Evolutionary conservation across 2,888 invertebrate genomes (phyloP).

Genomic region (Anorthoa munda): DNA sequence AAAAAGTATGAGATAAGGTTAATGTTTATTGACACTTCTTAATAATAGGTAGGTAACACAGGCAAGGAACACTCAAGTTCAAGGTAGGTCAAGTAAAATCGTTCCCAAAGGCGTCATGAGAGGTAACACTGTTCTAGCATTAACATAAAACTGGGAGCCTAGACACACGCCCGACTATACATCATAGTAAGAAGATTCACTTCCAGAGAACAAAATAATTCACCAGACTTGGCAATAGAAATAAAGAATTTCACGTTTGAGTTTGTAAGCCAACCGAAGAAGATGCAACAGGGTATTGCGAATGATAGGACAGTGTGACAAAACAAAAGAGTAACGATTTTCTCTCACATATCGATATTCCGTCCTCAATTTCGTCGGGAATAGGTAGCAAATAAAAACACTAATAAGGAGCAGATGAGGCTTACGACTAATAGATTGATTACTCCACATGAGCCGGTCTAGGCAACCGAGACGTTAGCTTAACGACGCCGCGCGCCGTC

Average conservation of each 20-base stretch:
- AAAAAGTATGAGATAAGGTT: neutral
- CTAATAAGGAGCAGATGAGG: constrained; percentile 64
- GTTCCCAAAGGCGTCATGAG: constrained; percentile 2
- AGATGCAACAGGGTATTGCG: neutral
- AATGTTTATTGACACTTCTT: constrained; percentile 2
- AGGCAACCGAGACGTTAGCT: constrained; percentile 66
- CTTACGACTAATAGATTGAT: constrained; percentile 72
- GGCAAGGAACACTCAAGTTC: constrained; percentile 13
- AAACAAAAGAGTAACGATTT: constrained; percentile 12
- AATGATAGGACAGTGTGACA: neutral
- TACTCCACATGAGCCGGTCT: constrained; percentile 62
- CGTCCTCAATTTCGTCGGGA: constrained; percentile 33
- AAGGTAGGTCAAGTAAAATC: constrained; percentile 19
- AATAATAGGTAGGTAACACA: neutral
- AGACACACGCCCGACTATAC: neutral
- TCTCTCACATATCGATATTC: constrained; percentile 20
- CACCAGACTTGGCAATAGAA: neutral
- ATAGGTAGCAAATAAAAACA: constrained; percentile 65
- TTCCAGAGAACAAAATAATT: constrained; percentile 13
- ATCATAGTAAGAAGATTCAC: neutral
- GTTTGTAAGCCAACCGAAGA: neutral
- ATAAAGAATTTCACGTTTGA: neutral
- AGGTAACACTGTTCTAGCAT: neutral
- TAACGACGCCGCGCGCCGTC: constrained; percentile 56
- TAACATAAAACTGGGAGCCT: neutral